A percentile compares a stretch with the other conserved stretches of the same genome.
Evolutionary conservation across 2,888 invertebrate genomes (phyloP).

Genomic region (Argyresthia goedartella): DNA sequence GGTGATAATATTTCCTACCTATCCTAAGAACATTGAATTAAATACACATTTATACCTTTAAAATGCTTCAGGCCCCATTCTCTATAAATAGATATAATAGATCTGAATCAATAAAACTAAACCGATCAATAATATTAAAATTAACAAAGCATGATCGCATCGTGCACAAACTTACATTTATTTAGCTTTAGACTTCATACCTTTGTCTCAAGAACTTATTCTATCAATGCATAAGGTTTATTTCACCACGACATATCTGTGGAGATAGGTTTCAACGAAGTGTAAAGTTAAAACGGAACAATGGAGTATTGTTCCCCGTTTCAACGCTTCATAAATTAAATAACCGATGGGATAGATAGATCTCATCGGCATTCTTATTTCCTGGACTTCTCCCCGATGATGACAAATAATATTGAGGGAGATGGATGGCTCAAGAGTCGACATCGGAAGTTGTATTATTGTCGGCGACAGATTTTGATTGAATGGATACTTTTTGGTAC

Average conservation of each 20-base stretch:
- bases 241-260: neutral
- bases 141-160: neutral
- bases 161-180: neutral
- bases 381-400: slow-evolving; percentile 30
- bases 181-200: too few relatives aligned
- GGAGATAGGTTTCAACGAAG: neutral
- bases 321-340: slow-evolving; percentile 43
- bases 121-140: neutral
- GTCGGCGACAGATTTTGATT: too few relatives aligned
- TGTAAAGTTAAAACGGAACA: neutral
- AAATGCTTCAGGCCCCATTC: too few relatives aligned
- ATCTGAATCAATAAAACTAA: neutral
- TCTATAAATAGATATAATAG: neutral
- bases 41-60: too few relatives aligned
- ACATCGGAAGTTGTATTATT: neutral
- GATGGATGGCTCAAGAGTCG: slow-evolving; percentile 23
- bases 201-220: too few relatives aligned
- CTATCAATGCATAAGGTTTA: neutral
- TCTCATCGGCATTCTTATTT: slow-evolving; percentile 14
- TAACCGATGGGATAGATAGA: slow-evolving; percentile 15
- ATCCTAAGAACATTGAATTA: too few relatives aligned
- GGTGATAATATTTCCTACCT: too few relatives aligned
- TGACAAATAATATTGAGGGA: slow-evolving; percentile 37
- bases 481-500: too few relatives aligned
- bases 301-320: slow-evolving; percentile 42